Conservation (phyloP, 1,140 invertebrate species). For the Rhyacophila brunnea region DNA sequence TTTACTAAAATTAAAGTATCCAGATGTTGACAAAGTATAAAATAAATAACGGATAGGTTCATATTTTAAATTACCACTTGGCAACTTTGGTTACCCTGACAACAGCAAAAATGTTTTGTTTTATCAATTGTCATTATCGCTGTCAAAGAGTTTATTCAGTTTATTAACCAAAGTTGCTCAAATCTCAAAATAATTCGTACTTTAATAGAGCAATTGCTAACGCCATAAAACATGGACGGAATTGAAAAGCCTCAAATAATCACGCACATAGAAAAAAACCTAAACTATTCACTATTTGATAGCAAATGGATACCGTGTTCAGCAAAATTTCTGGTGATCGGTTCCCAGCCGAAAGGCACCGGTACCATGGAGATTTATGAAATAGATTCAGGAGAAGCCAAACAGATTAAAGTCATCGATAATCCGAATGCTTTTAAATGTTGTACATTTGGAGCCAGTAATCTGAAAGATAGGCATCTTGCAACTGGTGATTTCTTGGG, state of each 20-base stretch:
- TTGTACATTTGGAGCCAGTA: conserved; percentile 87
- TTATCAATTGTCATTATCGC: neutral
- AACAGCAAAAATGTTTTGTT: neutral
- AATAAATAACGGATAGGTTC: too few species aligned
- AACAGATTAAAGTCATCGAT: conserved; percentile 71
- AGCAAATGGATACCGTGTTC: conserved; percentile 93
- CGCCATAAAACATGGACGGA: conserved; percentile 47
- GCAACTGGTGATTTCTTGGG: conserved; percentile 93
- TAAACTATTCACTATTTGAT: conserved; percentile 88
- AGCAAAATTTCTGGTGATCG: conserved; percentile 86
- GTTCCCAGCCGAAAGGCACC: conserved; percentile 78
- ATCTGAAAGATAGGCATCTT: conserved; percentile 72
- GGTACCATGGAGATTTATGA: conserved; percentile 89
- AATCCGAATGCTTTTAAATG: conserved; percentile 86
- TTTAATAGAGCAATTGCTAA: neutral
- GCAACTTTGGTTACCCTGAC: neutral
- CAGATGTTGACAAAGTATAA: too few species aligned
- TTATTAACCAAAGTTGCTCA: too few species aligned
- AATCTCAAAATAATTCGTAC: neutral
- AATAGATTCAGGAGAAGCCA: conserved; percentile 69
- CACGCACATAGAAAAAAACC: conserved; percentile 77
- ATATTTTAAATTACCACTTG: too few species aligned
- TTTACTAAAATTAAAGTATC: too few species aligned
- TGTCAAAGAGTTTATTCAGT: neutral
- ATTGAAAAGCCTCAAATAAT: conserved; percentile 88